phyloP scores from a whole-genome alignment of 2,797 vertebrate genomes.

The Onychomys arenicola region DNA sequence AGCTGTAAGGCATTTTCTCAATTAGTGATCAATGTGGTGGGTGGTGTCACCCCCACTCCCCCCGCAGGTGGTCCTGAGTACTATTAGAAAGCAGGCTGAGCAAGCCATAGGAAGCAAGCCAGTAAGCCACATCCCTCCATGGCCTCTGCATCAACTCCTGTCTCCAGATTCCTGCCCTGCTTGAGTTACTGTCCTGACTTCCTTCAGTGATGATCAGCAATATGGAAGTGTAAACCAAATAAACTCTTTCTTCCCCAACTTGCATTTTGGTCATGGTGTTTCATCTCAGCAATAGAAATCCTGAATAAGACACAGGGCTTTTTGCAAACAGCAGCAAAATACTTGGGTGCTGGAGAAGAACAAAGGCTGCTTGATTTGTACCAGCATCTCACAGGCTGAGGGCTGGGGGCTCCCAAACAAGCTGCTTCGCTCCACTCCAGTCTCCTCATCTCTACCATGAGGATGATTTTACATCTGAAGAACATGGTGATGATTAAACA shows the following conservation, averaged over 20 bases:
- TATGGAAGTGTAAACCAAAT: too few species aligned
- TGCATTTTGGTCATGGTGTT: too few species aligned
- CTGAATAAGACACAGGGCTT: background rate
- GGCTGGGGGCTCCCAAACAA: background rate
- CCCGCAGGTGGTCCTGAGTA: background rate
- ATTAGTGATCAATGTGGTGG: background rate
- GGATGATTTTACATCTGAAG: background rate
- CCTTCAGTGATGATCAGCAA: too few species aligned
- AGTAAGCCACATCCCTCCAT: background rate
- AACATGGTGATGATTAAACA: background rate
- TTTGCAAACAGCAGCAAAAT: background rate
- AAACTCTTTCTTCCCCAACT: too few species aligned
- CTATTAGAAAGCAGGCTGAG: background rate
- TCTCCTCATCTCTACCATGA: background rate
- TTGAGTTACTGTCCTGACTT: too few species aligned
- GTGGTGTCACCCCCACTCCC: too few species aligned
- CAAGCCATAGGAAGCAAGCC: background rate
- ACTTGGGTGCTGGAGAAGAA: background rate
- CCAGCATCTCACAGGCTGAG: too few species aligned
- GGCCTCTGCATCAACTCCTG: background rate
- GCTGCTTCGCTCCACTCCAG: background rate
- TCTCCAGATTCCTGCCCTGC: background rate
- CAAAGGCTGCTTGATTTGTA: background rate
- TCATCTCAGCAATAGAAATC: too few species aligned
- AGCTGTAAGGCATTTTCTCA: background rate